These are phyloP conservation scores for Bombus fervidus DNA, from an alignment of 1,140 invertebrate species.

Conservation along the genomic window DNA sequence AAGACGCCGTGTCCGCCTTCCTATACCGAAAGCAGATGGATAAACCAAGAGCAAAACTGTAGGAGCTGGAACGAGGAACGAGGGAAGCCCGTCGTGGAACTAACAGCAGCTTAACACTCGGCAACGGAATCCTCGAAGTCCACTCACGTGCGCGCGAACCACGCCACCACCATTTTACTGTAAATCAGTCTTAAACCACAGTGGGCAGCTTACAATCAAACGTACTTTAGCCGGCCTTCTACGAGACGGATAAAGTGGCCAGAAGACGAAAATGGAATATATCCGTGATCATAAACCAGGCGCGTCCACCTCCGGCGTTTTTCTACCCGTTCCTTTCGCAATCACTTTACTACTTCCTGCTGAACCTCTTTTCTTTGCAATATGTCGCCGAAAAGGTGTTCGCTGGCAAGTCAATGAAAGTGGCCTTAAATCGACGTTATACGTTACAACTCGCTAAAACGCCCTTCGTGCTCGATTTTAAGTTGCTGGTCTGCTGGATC, in stretches of 20 bases:
- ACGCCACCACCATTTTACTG: conserved; percentile 70
- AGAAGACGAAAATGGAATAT: conserved; percentile 77
- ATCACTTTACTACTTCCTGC: conserved; percentile 16
- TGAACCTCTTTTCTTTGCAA: conserved; percentile 31
- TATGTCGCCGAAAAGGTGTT: conserved; percentile 32
- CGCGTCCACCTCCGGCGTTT: not conserved
- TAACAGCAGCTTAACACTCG: conserved; percentile 72
- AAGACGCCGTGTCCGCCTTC: not conserved
- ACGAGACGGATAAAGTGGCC: conserved; percentile 69
- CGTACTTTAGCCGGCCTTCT: conserved; percentile 76
- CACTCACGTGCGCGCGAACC: conserved; percentile 74
- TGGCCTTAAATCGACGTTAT: conserved; percentile 41
- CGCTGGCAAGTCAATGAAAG: conserved; percentile 17
- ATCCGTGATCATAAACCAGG: conserved; percentile 64
- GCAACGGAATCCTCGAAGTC: conserved; percentile 67
- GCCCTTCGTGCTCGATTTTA: not conserved
- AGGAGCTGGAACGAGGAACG: not conserved
- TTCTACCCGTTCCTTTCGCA: not conserved
- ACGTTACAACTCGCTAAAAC: conserved; percentile 24
- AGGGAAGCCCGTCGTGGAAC: conserved; percentile 42
- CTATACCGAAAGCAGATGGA: not conserved
- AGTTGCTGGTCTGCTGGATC: not conserved
- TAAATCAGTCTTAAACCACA: conserved; percentile 81
- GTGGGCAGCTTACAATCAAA: conserved; percentile 81
- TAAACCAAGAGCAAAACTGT: conserved; percentile 8